Percentiles rank a stretch among this genome's conserved stretches.
These are phyloP conservation scores for Hymenopus coronatus DNA, from an alignment of 2,888 invertebrate species.

Conservation along the genomic window DNA sequence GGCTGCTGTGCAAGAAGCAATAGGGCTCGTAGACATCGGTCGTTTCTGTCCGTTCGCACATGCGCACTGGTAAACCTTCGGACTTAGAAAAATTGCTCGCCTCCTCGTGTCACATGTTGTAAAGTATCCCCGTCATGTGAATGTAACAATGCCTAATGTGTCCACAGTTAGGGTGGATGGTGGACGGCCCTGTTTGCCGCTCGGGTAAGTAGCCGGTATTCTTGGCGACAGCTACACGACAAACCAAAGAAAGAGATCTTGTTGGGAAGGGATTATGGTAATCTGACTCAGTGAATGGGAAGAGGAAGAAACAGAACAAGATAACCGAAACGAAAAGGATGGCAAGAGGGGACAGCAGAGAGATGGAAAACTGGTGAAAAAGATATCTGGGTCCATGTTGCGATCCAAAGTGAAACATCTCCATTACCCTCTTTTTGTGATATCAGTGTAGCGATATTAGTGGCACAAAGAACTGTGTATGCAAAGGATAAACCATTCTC, in stretches of 20 bases:
- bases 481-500: too few relatives aligned
- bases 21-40: too few relatives aligned
- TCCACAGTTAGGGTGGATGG: neutral
- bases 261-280: conserved; percentile 26
- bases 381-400: neutral
- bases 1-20: too few relatives aligned
- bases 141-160: neutral
- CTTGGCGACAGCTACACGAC: conserved; percentile 9
- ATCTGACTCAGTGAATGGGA: conserved; percentile 18
- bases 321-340: neutral
- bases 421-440: neutral
- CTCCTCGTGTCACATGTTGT: too few relatives aligned
- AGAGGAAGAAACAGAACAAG: neutral
- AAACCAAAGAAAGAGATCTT: conserved; percentile 9
- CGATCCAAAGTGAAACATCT: neutral
- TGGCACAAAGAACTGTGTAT: neutral
- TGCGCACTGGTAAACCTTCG: too few relatives aligned
- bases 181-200: neutral
- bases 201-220: conserved; percentile 26
- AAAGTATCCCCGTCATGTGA: too few relatives aligned
- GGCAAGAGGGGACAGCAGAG: neutral
- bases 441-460: neutral
- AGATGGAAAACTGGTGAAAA: neutral
- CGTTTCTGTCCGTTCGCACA: too few relatives aligned
- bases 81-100: too few relatives aligned